Evolutionary conservation across 1,140 invertebrate species (phyloP), one percentile per base, ranked within the genome.

Genomic region (Pseudomyrmex sp.): DNA sequence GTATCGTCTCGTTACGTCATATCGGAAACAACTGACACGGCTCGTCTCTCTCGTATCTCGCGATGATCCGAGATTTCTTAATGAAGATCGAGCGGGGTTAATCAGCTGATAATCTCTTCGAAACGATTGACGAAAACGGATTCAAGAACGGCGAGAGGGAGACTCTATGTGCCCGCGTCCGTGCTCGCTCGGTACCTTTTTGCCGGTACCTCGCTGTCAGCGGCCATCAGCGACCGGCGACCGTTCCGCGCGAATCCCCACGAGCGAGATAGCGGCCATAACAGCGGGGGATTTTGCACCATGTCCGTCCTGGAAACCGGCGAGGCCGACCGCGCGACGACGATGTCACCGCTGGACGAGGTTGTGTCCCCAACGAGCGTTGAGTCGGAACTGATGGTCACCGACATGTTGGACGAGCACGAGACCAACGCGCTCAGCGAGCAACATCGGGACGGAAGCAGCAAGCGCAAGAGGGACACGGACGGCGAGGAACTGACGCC

Each of bases 281-380:
- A 48, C 48, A 44, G 26, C 58, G 44, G 65, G 50, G 70, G 8
- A 10, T 23, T 4, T 44, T 44, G 56, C 83, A 86, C 35, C 79
- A 94, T 93, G 93, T 93, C 93, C 73, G 88, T 92, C 12, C 79
- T 93, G 76, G 92, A 93, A 68, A 82, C 85, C 83, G 89, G 88
- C 68, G 91, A 93, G 72, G 85, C 90, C 74, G 91, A 92, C 59
- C 91, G 90, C 23, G 82, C 85, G 35, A 46, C 70, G 59, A 90
- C 91, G 62, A 94, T 94, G 92, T 94, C 93, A 66, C 93, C 94
- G 63, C 86, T 94, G 73, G 93, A 94, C 75, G 93, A 94, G 48
- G 92, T 94, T 58, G 89, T 93, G 26, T 94, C 93, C 26, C 93
- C 93, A 72, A 89, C 90, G 20, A 94, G 92, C 85, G 91, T 92